A percentile compares a stretch with the other conserved stretches of the same genome.
Conservation (phyloP, 2,113 vertebrate genomes). For the Pterophyllum scalare region DNA sequence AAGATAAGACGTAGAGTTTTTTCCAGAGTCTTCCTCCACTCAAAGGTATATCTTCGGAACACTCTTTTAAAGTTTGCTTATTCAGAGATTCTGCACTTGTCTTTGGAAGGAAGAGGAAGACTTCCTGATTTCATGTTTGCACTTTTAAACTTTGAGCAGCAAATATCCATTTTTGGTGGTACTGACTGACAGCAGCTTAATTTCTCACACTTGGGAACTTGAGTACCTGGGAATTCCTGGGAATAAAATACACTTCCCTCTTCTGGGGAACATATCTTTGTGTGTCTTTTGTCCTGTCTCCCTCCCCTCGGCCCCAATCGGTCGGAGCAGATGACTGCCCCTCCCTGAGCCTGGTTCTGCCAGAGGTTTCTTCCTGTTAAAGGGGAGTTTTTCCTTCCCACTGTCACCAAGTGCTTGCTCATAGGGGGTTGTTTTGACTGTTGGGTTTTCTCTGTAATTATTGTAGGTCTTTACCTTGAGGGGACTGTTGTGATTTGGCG, state of each 20-base stretch:
- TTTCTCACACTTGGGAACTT: not conserved
- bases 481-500: too few relatives aligned
- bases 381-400: too few relatives aligned
- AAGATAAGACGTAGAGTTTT: accelerated
- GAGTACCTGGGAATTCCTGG: not conserved
- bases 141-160: not conserved
- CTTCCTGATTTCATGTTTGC: not conserved
- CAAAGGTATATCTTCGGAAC: not conserved
- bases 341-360: too few relatives aligned
- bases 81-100: not conserved
- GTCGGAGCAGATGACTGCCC: too few relatives aligned
- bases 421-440: too few relatives aligned
- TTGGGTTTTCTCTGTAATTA: too few relatives aligned
- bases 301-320: too few relatives aligned
- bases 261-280: not conserved
- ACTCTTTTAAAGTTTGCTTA: accelerated
- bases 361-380: too few relatives aligned
- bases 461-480: too few relatives aligned
- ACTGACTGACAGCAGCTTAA: not conserved
- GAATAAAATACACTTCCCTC: not conserved
- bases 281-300: too few relatives aligned
- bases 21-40: too few relatives aligned
- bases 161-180: not conserved
- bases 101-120: not conserved
- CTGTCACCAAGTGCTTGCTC: too few relatives aligned